Percentiles rank a stretch among this genome's conserved stretches.
These are phyloP conservation scores for Battus philenor DNA, from an alignment of 1,140 invertebrate species.

Conservation along the genomic window DNA sequence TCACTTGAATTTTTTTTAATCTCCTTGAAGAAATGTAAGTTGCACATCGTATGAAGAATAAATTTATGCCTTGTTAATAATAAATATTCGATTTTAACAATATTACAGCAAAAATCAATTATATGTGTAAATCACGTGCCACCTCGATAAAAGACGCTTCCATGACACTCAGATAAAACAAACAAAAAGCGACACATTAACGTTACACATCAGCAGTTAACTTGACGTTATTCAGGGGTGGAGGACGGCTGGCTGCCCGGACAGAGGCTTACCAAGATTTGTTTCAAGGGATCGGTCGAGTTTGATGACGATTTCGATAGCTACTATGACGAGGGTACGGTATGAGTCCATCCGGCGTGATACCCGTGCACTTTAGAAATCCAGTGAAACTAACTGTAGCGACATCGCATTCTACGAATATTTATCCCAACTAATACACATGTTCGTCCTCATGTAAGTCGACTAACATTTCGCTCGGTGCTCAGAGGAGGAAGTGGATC, in stretches of 20 bases:
- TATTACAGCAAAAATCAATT: too few species aligned
- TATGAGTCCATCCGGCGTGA: constrained; percentile 54
- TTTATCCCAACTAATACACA: constrained; percentile 28
- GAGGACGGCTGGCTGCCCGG: constrained; percentile 72
- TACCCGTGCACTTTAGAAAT: constrained; percentile 39
- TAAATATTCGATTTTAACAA: too few species aligned
- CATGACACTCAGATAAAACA: too few species aligned
- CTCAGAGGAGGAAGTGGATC: constrained; percentile 85
- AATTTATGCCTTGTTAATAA: too few species aligned
- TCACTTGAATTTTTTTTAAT: too few species aligned
- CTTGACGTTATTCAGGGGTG: constrained; percentile 60
- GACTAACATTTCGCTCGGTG: constrained; percentile 62
- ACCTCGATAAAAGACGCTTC: too few species aligned
- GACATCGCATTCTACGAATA: constrained; percentile 18
- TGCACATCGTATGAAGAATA: too few species aligned
- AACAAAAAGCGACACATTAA: constrained; percentile 20
- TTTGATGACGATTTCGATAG: constrained; percentile 74
- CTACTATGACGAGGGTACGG: constrained; percentile 69
- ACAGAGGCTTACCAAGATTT: constrained; percentile 72
- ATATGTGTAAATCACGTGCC: too few species aligned
- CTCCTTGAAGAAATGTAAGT: too few species aligned
- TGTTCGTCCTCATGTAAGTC: constrained; percentile 1
- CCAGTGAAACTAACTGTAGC: constrained; percentile 44
- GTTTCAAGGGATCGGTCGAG: constrained; percentile 69
- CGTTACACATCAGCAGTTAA: constrained; percentile 42